phyloP scores from a whole-genome alignment of 92 coral and sea anemone species.

The Galaxea fascicularis region DNA sequence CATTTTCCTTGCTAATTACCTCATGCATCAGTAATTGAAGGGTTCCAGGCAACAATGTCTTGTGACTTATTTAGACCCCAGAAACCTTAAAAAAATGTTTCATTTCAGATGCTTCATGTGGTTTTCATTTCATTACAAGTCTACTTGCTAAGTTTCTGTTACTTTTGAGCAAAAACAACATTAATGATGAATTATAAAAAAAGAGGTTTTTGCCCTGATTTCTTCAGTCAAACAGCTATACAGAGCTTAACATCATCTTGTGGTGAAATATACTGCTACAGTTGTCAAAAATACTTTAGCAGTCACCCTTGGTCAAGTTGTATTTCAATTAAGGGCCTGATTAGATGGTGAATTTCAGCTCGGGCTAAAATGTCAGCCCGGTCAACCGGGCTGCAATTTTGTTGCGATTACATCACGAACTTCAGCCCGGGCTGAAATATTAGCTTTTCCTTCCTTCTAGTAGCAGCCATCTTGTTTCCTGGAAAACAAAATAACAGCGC shows the following conservation, averaged over 20 bases:
- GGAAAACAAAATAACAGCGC: too few species aligned
- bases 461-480: too few species aligned
- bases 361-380: too few species aligned
- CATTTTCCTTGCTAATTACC: background rate
- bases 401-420: too few species aligned
- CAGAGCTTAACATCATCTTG: background rate
- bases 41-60: background rate
- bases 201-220: background rate
- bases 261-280: background rate
- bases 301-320: too few species aligned
- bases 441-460: too few species aligned
- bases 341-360: too few species aligned
- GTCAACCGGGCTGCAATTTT: too few species aligned
- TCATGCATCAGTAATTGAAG: background rate
- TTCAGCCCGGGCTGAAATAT: too few species aligned
- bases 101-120: background rate
- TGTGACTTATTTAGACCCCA: background rate
- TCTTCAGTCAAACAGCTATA: background rate
- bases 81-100: background rate
- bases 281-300: conserved; percentile 9
- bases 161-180: background rate
- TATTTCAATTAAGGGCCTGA: too few species aligned
- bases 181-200: background rate
- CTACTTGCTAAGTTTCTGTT: background rate
- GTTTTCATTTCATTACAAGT: background rate